Percentiles rank a stretch among this genome's conserved stretches.
Evolutionary conservation across 2,797 vertebrate species (phyloP).

Genomic region (Channallabes apus): DNA sequence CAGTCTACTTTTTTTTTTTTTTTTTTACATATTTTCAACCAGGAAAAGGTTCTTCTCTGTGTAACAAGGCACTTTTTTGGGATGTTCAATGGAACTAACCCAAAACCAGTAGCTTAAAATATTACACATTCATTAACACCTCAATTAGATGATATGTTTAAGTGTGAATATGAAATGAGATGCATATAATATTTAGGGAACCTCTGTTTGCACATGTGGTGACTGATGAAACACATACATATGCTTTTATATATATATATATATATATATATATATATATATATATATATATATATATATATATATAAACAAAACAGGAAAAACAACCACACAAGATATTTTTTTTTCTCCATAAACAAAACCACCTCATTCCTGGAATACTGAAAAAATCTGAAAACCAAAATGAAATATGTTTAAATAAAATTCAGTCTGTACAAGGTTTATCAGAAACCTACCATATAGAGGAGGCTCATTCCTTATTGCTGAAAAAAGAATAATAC

Average conservation of each 20-base stretch:
- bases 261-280: too few relatives aligned
- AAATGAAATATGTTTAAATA: constrained; percentile 28
- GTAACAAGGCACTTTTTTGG: not conserved
- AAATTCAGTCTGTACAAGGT: constrained; percentile 40
- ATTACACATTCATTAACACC: not conserved
- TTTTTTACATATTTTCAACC: not conserved
- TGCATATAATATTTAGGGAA: not conserved
- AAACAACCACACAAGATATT: not conserved
- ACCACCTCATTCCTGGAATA: not conserved
- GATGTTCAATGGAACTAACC: not conserved
- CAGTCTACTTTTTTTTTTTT: too few relatives aligned
- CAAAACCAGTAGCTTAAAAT: not conserved
- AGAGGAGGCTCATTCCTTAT: constrained; percentile 77
- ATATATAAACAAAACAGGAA: too few relatives aligned
- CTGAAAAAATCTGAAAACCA: constrained; percentile 16
- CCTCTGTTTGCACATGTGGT: not conserved
- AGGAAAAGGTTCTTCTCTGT: not conserved
- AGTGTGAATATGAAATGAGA: not conserved
- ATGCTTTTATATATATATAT: too few relatives aligned
- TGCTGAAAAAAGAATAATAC: constrained; percentile 77
- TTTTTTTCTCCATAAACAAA: constrained; percentile 13
- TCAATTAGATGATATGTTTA: not conserved
- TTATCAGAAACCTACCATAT: constrained; percentile 78
- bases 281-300: too few relatives aligned
- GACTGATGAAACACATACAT: not conserved